Evolutionary conservation across 2,113 vertebrate genomes (phyloP).

Genomic region (Bujurquina vittata): DNA sequence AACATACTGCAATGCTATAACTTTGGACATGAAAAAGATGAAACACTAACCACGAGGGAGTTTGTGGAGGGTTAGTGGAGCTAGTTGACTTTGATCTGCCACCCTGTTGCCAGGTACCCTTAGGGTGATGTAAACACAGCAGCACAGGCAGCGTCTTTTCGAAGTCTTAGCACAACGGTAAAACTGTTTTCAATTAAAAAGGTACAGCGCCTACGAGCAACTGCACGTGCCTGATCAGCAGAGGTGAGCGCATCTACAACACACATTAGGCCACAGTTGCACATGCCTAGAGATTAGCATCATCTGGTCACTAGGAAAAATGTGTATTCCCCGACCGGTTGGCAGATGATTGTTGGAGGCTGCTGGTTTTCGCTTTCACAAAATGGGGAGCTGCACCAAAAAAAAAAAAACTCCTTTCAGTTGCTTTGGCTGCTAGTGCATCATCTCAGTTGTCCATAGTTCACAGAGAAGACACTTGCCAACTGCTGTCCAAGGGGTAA

Average conservation of each 20-base stretch:
- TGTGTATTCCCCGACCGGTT: neutral
- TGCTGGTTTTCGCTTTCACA: neutral
- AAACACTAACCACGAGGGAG: neutral
- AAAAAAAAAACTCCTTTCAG: neutral
- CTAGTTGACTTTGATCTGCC: neutral
- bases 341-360: neutral
- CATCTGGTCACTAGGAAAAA: accelerated
- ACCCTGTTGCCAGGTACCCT: neutral
- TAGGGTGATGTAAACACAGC: neutral
- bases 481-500: no score
- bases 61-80: neutral
- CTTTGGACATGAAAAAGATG: neutral
- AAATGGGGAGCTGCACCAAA: neutral
- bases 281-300: neutral
- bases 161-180: neutral
- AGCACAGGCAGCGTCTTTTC: no score
- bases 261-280: neutral
- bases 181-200: no score
- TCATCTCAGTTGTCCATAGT: neutral
- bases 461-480: no score
- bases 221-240: neutral
- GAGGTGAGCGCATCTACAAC: neutral
- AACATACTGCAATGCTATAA: neutral
- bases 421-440: neutral
- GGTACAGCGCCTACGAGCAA: no score